Evolutionary conservation across 2,888 invertebrate genomes (phyloP).

Genomic region (Laothoe populi): DNA sequence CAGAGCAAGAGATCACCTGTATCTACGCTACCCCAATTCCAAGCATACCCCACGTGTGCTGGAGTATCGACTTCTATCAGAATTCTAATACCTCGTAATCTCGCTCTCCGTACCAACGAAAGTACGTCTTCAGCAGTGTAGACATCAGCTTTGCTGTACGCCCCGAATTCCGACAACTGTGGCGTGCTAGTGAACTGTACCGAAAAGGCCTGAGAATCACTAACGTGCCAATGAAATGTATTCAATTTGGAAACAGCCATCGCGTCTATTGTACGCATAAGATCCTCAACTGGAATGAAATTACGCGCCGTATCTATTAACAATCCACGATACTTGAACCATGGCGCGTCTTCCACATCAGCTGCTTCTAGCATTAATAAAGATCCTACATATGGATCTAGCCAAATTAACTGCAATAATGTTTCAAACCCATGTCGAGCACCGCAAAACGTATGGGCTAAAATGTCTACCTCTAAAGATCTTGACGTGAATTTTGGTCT

Average conservation of each 20-base stretch:
- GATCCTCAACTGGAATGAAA: conserved; percentile 89
- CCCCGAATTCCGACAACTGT: conserved; percentile 90
- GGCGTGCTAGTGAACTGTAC: conserved; percentile 90
- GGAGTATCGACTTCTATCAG: conserved; percentile 95
- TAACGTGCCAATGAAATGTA: conserved; percentile 95
- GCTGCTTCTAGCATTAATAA: conserved; percentile 87
- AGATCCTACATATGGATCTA: conserved; percentile 85
- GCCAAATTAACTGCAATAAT: conserved; percentile 91
- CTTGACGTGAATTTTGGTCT: conserved; percentile 51
- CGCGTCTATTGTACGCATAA: conserved; percentile 90
- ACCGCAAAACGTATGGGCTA: conserved; percentile 88
- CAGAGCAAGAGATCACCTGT: conserved; percentile 89
- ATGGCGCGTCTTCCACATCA: conserved; percentile 89
- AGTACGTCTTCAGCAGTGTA: conserved; percentile 88
- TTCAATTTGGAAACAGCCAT: conserved; percentile 96
- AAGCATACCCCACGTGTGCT: conserved; percentile 92
- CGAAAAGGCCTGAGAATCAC: conserved; percentile 96
- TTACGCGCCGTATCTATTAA: conserved; percentile 95
- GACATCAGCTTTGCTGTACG: conserved; percentile 90
- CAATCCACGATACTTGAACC: conserved; percentile 91
- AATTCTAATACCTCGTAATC: conserved; percentile 92
- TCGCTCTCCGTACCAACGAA: conserved; percentile 90
- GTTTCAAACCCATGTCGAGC: conserved; percentile 91
- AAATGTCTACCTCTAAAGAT: conserved; percentile 83
- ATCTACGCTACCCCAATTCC: conserved; percentile 90